Base-by-base conservation (phyloP, 2,797 vertebrate genomes). In the Podarcis siculus region DNA sequence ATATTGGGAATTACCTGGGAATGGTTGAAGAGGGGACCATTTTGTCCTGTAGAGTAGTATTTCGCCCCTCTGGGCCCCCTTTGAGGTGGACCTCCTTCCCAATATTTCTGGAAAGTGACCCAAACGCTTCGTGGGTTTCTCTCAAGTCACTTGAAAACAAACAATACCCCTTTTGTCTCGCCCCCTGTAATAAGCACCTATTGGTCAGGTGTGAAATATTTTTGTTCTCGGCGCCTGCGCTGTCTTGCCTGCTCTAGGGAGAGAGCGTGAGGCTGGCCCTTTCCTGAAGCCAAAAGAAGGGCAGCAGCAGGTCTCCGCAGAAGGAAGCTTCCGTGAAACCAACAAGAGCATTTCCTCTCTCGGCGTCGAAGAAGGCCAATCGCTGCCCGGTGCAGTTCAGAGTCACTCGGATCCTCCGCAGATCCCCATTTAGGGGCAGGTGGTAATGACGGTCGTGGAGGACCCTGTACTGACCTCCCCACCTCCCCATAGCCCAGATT, bases 291-390 rank as follows among this genome's bases (percentile, higher is more conserved):
- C 19, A 35, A 55, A 72, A 55, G 42, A 72, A 83, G 15, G 82
- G 82, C 1, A 32, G 21, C 1, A 83, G n/a, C 1, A 12, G 10
- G 4, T 72, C 67, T 49, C 42, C 42, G 5, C 42, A 32, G n/a
- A 32, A 35, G 0, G 67, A 15, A 1, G 19, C 21, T 13, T 1
- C 19, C 7, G 30, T 13, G 45, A 23, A 72, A 0, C 1, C 8
- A 13, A 12, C 25, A 5, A 83, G 42, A 0, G 4, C 21, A 2
- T 7, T 15, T 5, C 6, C 69, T 3, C 0, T 2, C 3, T 83
- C 82, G 15, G 30, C 69, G 5, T 72, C 67, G 3, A 49, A 72
- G 35, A 83, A 83, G 42, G 82, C 67, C 39, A 83, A 4, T 5
- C 10, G 71, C 2, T 19, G 19, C 45, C 49, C 49, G 8, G 5